These are phyloP conservation scores for Stenopsyche tienmushanensis DNA, from an alignment of 1,140 invertebrate species.

Conservation along the genomic window DNA sequence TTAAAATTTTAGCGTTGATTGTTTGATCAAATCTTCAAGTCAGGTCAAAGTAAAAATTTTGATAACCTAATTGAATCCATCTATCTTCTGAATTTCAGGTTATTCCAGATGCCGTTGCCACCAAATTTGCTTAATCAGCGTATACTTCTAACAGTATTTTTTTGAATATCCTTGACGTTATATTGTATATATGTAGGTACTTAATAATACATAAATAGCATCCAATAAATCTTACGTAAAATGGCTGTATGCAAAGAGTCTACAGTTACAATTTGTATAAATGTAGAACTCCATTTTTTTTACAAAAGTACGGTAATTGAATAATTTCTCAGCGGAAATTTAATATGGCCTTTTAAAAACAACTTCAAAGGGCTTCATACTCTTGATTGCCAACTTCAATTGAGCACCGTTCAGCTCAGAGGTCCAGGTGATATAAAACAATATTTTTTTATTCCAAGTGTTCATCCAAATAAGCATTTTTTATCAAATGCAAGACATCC, in stretches of 20 bases:
- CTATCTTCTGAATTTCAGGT: too few species aligned
- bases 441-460: neutral
- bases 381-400: slow-evolving; percentile 13
- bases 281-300: neutral
- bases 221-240: neutral
- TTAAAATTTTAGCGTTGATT: too few species aligned
- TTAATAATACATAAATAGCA: neutral
- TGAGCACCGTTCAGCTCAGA: neutral
- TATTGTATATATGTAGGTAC: neutral
- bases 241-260: too few species aligned
- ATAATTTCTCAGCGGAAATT: slow-evolving; percentile 22
- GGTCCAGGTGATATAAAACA: neutral
- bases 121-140: neutral
- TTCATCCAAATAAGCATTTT: neutral
- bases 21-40: too few species aligned
- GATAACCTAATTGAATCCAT: too few species aligned
- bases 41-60: too few species aligned
- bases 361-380: slow-evolving; percentile 20
- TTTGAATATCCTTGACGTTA: neutral
- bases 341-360: slow-evolving; percentile 24
- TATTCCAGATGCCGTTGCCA: too few species aligned
- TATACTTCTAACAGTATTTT: neutral
- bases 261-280: neutral
- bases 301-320: slow-evolving; percentile 7
- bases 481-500: neutral